Conservation (phyloP, 2,797 vertebrate genomes). For the Coracias cyanogaster region DNA sequence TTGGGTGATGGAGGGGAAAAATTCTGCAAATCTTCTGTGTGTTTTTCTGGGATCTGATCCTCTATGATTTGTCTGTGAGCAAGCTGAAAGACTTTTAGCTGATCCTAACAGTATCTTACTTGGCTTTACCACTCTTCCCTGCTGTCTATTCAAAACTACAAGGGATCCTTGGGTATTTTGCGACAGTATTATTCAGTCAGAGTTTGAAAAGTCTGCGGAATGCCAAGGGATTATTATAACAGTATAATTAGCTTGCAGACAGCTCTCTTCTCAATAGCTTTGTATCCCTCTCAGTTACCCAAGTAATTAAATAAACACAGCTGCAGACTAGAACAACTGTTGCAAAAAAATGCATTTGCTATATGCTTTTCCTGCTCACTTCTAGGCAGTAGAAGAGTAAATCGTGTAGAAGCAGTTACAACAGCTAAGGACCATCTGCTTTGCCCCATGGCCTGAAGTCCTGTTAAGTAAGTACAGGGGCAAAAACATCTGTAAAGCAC, state of each 20-base stretch:
- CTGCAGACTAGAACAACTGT: slow-evolving; percentile 57
- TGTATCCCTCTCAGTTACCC: slow-evolving; percentile 52
- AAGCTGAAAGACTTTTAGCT: background rate
- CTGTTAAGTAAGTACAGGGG: background rate
- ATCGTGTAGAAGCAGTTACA: background rate
- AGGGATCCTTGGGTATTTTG: slow-evolving; percentile 14
- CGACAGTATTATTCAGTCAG: background rate
- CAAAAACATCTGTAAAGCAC: background rate
- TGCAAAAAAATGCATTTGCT: background rate
- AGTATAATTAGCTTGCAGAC: slow-evolving; percentile 61
- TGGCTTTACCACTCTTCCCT: background rate
- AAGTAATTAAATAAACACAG: slow-evolving; percentile 72
- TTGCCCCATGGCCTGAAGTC: background rate
- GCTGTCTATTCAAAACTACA: slow-evolving; percentile 1
- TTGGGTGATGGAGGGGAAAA: background rate
- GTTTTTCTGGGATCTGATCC: background rate
- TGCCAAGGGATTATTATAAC: slow-evolving; percentile 27
- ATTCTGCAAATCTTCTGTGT: background rate
- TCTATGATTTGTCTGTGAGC: background rate
- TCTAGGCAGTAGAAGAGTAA: background rate
- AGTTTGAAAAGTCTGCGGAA: slow-evolving; percentile 22
- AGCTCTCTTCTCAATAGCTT: slow-evolving; percentile 51
- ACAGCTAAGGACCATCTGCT: background rate
- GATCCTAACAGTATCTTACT: background rate
- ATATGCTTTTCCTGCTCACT: background rate